Evolutionary conservation across 2,888 invertebrate species (phyloP).

Genomic region (Embidobia sp.): DNA sequence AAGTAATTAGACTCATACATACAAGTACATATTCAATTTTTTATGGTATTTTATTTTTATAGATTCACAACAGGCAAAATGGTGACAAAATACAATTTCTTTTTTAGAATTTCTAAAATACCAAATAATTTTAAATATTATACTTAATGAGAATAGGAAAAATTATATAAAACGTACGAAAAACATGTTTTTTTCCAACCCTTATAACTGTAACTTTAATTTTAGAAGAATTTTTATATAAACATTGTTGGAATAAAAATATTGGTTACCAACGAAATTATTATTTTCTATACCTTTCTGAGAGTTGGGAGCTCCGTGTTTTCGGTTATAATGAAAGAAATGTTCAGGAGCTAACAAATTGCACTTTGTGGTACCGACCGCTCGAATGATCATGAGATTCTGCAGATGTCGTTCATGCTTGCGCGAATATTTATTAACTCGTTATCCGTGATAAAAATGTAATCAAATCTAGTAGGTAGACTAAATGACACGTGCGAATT

Average conservation of each 20-base stretch:
- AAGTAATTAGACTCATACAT: too few species aligned
- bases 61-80: too few species aligned
- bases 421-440: slow-evolving; percentile 18
- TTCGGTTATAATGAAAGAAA: slow-evolving; percentile 74
- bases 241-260: slow-evolving; percentile 1
- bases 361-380: background rate
- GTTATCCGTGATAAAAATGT: slow-evolving; percentile 18
- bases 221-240: slow-evolving; percentile 7
- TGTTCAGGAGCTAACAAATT: slow-evolving; percentile 61
- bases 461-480: slow-evolving; percentile 5
- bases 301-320: slow-evolving; percentile 80
- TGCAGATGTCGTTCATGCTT: slow-evolving; percentile 7
- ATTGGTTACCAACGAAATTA: too few species aligned
- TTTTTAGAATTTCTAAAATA: too few species aligned
- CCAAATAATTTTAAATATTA: too few species aligned
- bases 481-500: slow-evolving; percentile 54
- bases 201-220: too few species aligned
- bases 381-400: slow-evolving; percentile 11
- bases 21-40: too few species aligned
- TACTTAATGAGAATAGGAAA: too few species aligned
- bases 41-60: too few species aligned
- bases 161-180: too few species aligned
- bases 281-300: slow-evolving; percentile 74
- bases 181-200: too few species aligned
- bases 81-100: too few species aligned